Evolutionary conservation across 2,797 vertebrate species (phyloP), one percentile per base, ranked within the genome.

Genomic region (Leptoclinus maculatus): DNA sequence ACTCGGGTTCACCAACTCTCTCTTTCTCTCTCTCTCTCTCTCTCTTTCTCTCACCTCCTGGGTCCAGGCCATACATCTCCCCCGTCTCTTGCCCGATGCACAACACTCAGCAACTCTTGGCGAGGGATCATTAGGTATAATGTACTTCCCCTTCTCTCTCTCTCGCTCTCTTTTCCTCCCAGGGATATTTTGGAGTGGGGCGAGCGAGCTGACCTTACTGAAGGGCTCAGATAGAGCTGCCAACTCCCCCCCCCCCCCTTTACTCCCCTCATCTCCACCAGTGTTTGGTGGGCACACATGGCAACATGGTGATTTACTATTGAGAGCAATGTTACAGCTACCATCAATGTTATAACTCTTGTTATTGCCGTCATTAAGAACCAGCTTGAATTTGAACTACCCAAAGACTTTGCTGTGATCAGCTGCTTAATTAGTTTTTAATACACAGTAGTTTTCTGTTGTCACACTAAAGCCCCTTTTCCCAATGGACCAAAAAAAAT

Each of bases 121-220:
- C 81, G 71, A 91, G 82, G 90, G 89, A 78, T 93, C 93, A 94
- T 94, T 94, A 95, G 91, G 82, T 92, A 83, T 91, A 91, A 93
- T 93, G 78, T 85, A 65, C 66, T 54, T 6, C 67, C 58, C 14
- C 66, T 19, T 70, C 76, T 77, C 81, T 87, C 84, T 87, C 83
- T 47, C 60, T 21, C 69, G 38, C 56, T 49, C 23, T 49, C 66
- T 67, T 75, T 79, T 80, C 87, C 86, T 89, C 85, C 63, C 71
- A 74, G 87, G 79, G 86, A 85, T 88, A 89, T 83, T 92, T 91
- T 89, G 85, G 82, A 92, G 87, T 77, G 75, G 87, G 86, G 86
- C 47, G 82, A 87, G 64, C 47, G 60, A 75, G 84, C 84, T 90
- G 92, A 92, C 91, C 90, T 93, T 88, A 91, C 74, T 86, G 90